Percentiles rank a stretch among this genome's conserved stretches.
Conservation (phyloP, 2,113 vertebrate genomes). For the Trogon melanurus region DNA sequence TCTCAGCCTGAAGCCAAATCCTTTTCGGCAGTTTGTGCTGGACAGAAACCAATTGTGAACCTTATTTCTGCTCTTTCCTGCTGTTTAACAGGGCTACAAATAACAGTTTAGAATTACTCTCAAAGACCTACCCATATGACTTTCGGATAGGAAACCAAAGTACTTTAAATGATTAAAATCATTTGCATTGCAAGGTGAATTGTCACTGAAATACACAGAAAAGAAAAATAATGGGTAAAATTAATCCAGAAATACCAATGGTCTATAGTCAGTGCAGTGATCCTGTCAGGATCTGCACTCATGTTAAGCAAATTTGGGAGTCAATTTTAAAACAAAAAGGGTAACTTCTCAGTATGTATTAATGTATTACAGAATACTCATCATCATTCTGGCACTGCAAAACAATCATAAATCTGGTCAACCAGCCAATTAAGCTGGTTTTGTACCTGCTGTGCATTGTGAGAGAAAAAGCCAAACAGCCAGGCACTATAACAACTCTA, state of each 20-base stretch:
- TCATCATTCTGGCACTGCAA: neutral
- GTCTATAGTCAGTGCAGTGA: neutral
- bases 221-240: neutral
- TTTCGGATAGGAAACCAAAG: neutral
- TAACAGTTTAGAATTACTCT: slow-evolving; percentile 26
- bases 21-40: neutral
- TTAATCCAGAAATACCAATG: neutral
- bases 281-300: neutral
- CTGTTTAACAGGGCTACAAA: slow-evolving; percentile 14
- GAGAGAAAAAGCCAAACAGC: neutral
- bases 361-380: neutral
- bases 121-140: neutral
- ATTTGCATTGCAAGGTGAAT: neutral
- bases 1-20: slow-evolving; percentile 29
- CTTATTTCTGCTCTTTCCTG: slow-evolving; percentile 1
- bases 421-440: neutral
- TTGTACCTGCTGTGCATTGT: neutral
- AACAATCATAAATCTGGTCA: neutral
- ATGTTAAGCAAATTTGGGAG: neutral
- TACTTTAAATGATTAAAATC: neutral
- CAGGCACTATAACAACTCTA: neutral
- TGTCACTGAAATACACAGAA: neutral
- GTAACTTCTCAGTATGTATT: neutral
- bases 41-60: slow-evolving; percentile 26
- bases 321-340: neutral